phyloP scores from a whole-genome alignment of 2,113 vertebrate genomes.

The Aphelocoma coerulescens region DNA sequence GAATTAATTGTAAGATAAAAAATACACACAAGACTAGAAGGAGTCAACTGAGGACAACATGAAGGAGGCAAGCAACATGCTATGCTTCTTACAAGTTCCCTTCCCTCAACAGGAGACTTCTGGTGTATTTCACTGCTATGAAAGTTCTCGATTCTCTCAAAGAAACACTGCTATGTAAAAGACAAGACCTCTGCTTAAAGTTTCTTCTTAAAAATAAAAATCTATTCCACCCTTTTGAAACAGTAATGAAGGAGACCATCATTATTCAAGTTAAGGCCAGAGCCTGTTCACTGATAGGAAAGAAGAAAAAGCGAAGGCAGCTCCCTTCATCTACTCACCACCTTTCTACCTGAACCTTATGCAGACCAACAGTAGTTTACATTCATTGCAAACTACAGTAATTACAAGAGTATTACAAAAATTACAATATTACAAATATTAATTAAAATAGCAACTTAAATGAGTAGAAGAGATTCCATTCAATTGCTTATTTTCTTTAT shows the following conservation, averaged over 20 bases:
- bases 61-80: neutral
- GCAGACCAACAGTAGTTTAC: neutral
- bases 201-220: neutral
- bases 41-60: neutral
- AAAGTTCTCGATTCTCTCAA: neutral
- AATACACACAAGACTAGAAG: neutral
- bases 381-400: neutral
- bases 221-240: neutral
- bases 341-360: neutral
- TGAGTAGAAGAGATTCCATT: neutral
- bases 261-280: neutral
- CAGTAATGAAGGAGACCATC: neutral
- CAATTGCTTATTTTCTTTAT: neutral
- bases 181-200: neutral
- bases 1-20: neutral
- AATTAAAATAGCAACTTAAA: neutral
- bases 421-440: neutral
- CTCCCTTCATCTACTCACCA: neutral
- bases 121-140: neutral
- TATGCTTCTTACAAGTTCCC: neutral
- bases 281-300: neutral
- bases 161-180: neutral
- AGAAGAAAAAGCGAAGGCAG: neutral
- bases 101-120: neutral
- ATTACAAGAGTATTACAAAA: neutral